These are phyloP conservation scores for Nasonia giraulti DNA, from an alignment of 1,140 invertebrate species.

Conservation along the genomic window DNA sequence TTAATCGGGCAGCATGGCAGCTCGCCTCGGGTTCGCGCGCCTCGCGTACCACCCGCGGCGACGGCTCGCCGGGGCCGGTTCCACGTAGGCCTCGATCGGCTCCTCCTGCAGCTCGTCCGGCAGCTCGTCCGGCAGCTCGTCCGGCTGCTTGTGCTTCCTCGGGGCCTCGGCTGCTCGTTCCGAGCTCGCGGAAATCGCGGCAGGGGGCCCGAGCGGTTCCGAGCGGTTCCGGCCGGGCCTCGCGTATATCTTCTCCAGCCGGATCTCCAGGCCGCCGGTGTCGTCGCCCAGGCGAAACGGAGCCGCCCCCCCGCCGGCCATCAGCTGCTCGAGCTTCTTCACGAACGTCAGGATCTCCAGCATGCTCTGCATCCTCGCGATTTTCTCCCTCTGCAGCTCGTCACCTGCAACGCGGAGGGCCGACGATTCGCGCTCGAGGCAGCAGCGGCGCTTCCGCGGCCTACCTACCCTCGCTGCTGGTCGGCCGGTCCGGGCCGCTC, in stretches of 20 bases:
- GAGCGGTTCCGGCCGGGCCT: neutral
- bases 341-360: conserved; percentile 59
- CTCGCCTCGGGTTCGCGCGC: neutral
- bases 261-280: neutral
- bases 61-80: too few relatives aligned
- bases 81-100: neutral
- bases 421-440: too few relatives aligned
- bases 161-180: neutral
- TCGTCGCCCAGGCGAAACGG: neutral
- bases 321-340: conserved; percentile 6
- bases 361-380: conserved; percentile 55
- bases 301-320: neutral
- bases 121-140: neutral
- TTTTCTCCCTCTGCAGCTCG: conserved; percentile 49
- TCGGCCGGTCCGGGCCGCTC: too few relatives aligned
- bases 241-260: neutral
- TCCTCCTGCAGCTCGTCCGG: too few relatives aligned
- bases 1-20: too few relatives aligned
- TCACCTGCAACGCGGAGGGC: too few relatives aligned
- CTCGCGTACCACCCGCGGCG: too few relatives aligned
- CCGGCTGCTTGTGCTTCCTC: neutral
- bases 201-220: too few relatives aligned
- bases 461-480: neutral
- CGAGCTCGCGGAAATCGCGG: neutral
- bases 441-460: too few relatives aligned